These are phyloP conservation scores for Cecidostiba fungosa DNA, from an alignment of 2,888 invertebrate genomes.

Conservation along the genomic window DNA sequence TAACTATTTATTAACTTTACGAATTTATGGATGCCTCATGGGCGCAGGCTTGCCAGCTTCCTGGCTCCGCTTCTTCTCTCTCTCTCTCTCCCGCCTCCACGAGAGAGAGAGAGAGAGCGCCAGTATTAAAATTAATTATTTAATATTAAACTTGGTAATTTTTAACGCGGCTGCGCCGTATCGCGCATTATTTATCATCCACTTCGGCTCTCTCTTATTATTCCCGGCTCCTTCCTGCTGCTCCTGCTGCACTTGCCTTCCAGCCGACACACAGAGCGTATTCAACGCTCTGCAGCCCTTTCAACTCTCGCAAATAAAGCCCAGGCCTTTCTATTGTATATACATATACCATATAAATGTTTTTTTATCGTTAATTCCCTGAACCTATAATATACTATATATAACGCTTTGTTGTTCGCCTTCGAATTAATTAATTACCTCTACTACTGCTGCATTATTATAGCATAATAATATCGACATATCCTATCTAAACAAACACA, in stretches of 20 bases:
- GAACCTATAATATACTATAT: conserved; percentile 11
- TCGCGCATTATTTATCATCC: conserved; percentile 77
- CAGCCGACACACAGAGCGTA: not conserved
- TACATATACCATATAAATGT: too few relatives aligned
- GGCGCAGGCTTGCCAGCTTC: conserved; percentile 66
- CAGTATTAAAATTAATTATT: conserved; percentile 84
- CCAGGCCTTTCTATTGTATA: conserved; percentile 1
- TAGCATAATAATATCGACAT: conserved; percentile 76
- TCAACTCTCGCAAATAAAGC: conserved; percentile 19
- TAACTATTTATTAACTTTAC: conserved; percentile 80
- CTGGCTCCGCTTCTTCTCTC: conserved; percentile 60
- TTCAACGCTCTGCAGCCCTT: conserved; percentile 22
- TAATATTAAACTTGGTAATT: conserved; percentile 83
- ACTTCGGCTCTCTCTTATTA: conserved; percentile 64
- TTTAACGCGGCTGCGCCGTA: conserved; percentile 80
- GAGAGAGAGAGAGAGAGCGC: conserved; percentile 60
- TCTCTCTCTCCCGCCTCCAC: conserved; percentile 41
- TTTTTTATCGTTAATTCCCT: too few relatives aligned
- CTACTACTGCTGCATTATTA: too few relatives aligned
- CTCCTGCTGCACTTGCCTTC: not conserved
- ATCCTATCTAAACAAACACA: conserved; percentile 76
- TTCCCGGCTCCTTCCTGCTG: conserved; percentile 51
- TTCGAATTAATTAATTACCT: too few relatives aligned
- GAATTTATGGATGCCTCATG: conserved; percentile 80
- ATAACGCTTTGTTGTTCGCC: conserved; percentile 54